Conservation (phyloP, 2,888 invertebrate species). For the Drosophila monieri region DNA sequence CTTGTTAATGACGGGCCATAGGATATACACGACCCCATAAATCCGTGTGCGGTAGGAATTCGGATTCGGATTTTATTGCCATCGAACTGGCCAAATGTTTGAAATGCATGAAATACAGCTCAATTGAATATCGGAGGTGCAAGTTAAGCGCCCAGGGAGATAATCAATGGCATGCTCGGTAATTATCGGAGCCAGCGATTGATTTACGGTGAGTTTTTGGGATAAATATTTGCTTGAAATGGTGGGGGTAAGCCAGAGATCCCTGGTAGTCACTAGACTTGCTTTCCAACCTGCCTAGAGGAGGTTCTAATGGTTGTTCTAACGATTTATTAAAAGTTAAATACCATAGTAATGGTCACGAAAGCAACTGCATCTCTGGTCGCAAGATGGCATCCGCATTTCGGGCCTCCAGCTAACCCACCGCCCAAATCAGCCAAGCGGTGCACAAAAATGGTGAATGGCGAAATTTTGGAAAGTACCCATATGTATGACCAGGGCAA, state of each 20-base stretch:
- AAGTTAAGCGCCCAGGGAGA: slow-evolving; percentile 25
- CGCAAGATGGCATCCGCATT: slow-evolving; percentile 36
- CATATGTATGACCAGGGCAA: slow-evolving; percentile 29
- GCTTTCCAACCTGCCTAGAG: not conserved
- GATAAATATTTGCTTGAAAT: slow-evolving; percentile 20
- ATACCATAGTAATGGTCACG: not conserved
- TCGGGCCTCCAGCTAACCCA: slow-evolving; percentile 16
- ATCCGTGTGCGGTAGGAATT: slow-evolving; percentile 9
- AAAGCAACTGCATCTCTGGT: not conserved
- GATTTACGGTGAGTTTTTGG: slow-evolving; percentile 21
- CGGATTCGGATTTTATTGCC: slow-evolving; percentile 26
- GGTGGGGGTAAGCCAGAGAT: not conserved
- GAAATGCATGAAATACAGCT: slow-evolving; percentile 47
- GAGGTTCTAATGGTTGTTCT: not conserved
- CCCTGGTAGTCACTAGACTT: not conserved
- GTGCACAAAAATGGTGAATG: slow-evolving; percentile 36
- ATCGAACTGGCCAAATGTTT: slow-evolving; percentile 35
- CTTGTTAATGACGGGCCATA: slow-evolving; percentile 62
- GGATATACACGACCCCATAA: slow-evolving; percentile 27
- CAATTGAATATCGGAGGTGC: slow-evolving; percentile 36
- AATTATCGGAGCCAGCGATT: slow-evolving; percentile 29
- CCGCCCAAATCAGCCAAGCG: slow-evolving; percentile 8
- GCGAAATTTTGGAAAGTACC: slow-evolving; percentile 53
- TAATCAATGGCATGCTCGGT: slow-evolving; percentile 22
- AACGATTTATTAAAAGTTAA: slow-evolving; percentile 26